Evolutionary conservation across 2,888 invertebrate species (phyloP).

Genomic region (Ypsolopha scabrella): DNA sequence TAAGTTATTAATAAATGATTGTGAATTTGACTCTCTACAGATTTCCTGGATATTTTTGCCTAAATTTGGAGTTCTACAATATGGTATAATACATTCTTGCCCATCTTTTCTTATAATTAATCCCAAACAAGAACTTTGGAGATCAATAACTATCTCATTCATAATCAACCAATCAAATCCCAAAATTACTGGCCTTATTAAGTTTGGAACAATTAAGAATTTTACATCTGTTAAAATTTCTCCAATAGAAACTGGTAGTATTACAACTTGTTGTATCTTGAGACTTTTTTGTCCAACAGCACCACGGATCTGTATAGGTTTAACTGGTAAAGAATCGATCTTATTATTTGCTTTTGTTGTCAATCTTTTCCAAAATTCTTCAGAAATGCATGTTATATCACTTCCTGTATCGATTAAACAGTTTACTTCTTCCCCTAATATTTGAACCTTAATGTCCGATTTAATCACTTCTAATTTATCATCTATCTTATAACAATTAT

Average conservation of each 20-base stretch:
- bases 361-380: neutral
- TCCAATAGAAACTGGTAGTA: neutral
- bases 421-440: neutral
- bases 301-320: neutral
- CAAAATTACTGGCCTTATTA: constrained; percentile 1
- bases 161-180: neutral
- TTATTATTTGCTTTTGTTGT: neutral
- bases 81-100: too few species aligned
- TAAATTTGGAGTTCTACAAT: too few species aligned
- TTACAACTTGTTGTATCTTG: neutral
- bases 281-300: neutral
- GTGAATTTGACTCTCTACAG: too few species aligned
- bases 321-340: neutral
- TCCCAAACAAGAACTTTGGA: too few species aligned
- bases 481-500: neutral
- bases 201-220: neutral
- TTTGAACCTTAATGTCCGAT: neutral
- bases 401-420: constrained; percentile 2
- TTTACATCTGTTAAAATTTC: neutral
- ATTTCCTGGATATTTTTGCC: too few species aligned
- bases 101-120: too few species aligned
- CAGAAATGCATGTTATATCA: neutral
- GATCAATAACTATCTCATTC: too few species aligned
- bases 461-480: neutral
- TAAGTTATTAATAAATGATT: too few species aligned